Evolutionary conservation across 2,888 invertebrate genomes (phyloP), one percentile per base, ranked within the genome.

Genomic region (Philonicus albiceps): DNA sequence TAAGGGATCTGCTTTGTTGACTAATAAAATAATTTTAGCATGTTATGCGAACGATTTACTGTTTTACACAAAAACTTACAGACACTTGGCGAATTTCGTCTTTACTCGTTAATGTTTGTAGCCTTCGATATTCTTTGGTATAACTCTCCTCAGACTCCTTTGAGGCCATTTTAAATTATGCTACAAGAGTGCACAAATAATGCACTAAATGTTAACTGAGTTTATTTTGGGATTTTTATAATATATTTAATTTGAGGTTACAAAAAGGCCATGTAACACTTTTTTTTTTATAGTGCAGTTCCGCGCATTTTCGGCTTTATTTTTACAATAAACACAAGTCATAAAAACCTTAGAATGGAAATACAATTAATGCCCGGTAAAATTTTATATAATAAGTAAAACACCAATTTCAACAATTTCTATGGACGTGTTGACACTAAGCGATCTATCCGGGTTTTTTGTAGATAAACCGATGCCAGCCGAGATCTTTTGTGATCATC

Each of bases 81-180:
- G 95, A 95, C 87, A 95, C 94, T 92, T 95, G 94, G 89, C 95
- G 93, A 88, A 95, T 94, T 89, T 95, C 94, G 87, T 95, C 92
- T 90, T 95, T 95, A 90, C 95, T 95, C 11, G 96, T 96, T 37
- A 96, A 91, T 88, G 95, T 93, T 88, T 95, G 93, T 88, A 96
- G 91, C 90, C 96, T 93, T 87, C 93, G 94, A 89, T 96, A 96
- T 90, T 96, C 96, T 89, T 94, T 94, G 19, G 94, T 94, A 91
- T 96, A 96, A 88, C 90, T 91, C 27, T 93, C 93, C 2, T 93
- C 93, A 19, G 85, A 74, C 11, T 55, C 37, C 30, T 55, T 43
- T 37, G 53, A 34, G 16, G 64, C 8, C 83, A 84, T 84, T 37
- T 53, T 78, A 22, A 19, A 19, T 22, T 64, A 11, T 11, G 64